Percentiles rank a stretch among this genome's conserved stretches.
phyloP scores from a whole-genome alignment of 30 jellyfish, hydroid and myxozoan species.

The Hydra vulgaris region DNA sequence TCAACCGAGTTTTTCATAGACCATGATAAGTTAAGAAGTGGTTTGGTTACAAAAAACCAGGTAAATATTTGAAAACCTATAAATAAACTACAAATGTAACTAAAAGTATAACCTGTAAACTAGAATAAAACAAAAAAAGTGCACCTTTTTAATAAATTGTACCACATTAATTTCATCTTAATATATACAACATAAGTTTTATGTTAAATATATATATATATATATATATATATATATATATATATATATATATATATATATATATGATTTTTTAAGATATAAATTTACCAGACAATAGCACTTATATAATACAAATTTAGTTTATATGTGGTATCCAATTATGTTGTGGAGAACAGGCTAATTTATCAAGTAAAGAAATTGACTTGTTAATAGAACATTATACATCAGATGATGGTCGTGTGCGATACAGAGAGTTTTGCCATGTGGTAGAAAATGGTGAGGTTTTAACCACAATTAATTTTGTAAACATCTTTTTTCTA shows the following conservation, averaged over 20 bases:
- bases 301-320: constrained; percentile 17
- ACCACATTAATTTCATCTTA: too few species aligned
- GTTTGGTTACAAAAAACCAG: constrained; percentile 83
- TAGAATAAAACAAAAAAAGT: background rate
- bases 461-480: too few species aligned
- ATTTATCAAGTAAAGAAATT: constrained; percentile 65
- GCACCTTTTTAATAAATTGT: too few species aligned
- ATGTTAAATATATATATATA: too few species aligned
- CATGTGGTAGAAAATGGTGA: constrained; percentile 86
- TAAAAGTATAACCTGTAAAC: too few species aligned
- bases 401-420: constrained; percentile 77
- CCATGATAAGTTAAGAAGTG: constrained; percentile 90
- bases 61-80: constrained; percentile 36
- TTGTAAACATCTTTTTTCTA: too few species aligned
- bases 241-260: too few species aligned
- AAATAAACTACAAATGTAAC: background rate
- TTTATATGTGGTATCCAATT: constrained; percentile 84
- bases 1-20: constrained; percentile 91
- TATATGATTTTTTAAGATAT: background rate
- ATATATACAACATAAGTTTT: too few species aligned
- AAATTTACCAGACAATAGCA: background rate
- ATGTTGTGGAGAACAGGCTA: constrained; percentile 89
- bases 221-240: too few species aligned
- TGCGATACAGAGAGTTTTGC: constrained; percentile 78
- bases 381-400: constrained; percentile 47